Evolutionary conservation across 2,797 vertebrate genomes (phyloP).

Genomic region (Heteromormyrus szaboi): DNA sequence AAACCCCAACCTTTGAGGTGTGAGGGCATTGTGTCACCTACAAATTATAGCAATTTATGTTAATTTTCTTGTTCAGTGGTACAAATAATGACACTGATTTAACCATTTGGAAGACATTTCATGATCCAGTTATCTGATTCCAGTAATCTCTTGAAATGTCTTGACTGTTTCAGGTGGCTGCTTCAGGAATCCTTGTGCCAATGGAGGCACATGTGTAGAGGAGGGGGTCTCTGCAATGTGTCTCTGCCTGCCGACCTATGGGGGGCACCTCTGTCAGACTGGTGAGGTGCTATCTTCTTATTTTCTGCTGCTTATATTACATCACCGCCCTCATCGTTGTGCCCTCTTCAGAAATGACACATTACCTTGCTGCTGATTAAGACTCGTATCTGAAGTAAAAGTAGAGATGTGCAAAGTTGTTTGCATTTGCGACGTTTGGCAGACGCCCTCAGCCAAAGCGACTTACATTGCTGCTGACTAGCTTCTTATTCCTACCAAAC

Average conservation of each 20-base stretch:
- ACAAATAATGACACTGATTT: neutral
- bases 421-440: neutral
- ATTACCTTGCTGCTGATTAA: neutral
- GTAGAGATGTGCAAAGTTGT: neutral
- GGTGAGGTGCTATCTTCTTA: slow-evolving; percentile 52
- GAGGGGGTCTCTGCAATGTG: slow-evolving; percentile 52
- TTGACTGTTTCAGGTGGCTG: slow-evolving; percentile 69
- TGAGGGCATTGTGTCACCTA: neutral
- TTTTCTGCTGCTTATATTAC: neutral
- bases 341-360: neutral
- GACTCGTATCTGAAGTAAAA: neutral
- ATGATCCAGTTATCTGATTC: neutral
- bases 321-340: too few relatives aligned
- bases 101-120: neutral
- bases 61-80: neutral
- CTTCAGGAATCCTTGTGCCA: slow-evolving; percentile 74
- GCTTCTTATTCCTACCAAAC: neutral
- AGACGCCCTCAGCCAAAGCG: neutral
- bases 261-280: slow-evolving; percentile 74
- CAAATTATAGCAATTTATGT: neutral
- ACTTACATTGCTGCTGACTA: neutral
- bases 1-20: neutral
- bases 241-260: slow-evolving; percentile 79
- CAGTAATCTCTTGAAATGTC: neutral
- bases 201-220: slow-evolving; percentile 85